phyloP scores from a whole-genome alignment of 2,888 invertebrate genomes.

The Chydorus sphaericus region DNA sequence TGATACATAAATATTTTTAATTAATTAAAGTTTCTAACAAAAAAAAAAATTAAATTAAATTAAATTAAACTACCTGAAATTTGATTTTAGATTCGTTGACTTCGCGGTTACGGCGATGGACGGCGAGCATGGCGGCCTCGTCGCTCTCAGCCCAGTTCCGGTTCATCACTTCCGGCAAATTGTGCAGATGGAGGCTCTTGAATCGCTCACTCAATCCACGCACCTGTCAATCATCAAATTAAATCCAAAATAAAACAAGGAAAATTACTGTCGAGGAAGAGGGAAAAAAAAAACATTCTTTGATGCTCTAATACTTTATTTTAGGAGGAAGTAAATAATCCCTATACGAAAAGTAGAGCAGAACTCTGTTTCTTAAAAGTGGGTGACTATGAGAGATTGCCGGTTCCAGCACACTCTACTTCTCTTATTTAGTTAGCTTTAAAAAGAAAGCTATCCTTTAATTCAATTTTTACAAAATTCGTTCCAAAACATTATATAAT shows the following conservation, averaged over 20 bases:
- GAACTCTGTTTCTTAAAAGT: no score
- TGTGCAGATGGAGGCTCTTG: conserved; percentile 35
- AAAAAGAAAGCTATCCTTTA: no score
- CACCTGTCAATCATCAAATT: conserved; percentile 33
- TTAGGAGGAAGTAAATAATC: no score
- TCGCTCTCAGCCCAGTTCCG: conserved; percentile 45
- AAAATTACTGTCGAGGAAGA: background rate
- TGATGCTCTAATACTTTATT: background rate
- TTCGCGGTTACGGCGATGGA: conserved; percentile 38
- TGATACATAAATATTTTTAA: no score
- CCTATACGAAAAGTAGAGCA: no score
- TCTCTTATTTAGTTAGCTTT: no score
- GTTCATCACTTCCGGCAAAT: conserved; percentile 38
- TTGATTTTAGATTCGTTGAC: conserved; percentile 40
- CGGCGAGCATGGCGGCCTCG: conserved; percentile 40
- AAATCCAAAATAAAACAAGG: background rate
- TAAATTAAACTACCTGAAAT: conserved; percentile 32
- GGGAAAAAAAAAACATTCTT: background rate
- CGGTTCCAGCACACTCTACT: no score
- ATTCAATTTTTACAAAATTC: no score
- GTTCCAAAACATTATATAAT: no score
- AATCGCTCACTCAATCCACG: conserved; percentile 39
- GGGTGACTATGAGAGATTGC: no score
- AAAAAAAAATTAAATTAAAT: background rate
- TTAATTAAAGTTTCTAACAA: no score